Conservation (phyloP, 2,113 vertebrate genomes). For the Macaca nemestrina region DNA sequence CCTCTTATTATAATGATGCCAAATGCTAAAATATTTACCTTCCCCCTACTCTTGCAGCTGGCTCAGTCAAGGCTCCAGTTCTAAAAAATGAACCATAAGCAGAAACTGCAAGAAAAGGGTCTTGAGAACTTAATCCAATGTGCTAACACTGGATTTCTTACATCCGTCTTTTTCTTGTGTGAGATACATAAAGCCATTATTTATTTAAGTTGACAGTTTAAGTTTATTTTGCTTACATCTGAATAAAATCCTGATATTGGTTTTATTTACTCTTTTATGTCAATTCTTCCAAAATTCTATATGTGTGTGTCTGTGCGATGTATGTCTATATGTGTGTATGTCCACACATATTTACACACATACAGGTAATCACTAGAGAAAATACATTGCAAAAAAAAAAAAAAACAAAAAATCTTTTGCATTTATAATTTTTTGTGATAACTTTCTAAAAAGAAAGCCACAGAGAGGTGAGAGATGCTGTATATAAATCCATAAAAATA, state of each 20-base stretch:
- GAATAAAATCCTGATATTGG: background rate
- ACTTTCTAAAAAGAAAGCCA: background rate
- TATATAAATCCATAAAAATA: background rate
- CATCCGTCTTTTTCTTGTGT: background rate
- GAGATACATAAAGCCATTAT: background rate
- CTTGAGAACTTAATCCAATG: background rate
- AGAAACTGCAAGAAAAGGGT: background rate
- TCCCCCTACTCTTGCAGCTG: background rate
- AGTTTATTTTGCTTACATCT: background rate
- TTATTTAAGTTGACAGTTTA: background rate
- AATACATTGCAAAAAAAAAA: background rate
- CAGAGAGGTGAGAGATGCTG: background rate
- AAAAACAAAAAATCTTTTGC: background rate
- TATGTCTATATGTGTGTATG: accelerated
- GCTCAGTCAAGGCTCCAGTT: background rate
- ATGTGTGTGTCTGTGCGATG: too few species aligned
- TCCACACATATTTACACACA: background rate
- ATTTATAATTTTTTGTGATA: background rate
- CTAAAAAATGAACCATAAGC: background rate
- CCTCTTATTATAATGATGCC: background rate
- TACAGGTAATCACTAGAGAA: background rate
- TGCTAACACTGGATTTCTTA: background rate
- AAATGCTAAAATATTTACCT: background rate
- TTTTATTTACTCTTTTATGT: background rate
- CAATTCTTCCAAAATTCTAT: background rate